Percentiles rank a stretch among this genome's conserved stretches.
Conservation (phyloP, 2,113 vertebrate species). For the Entelurus aequoreus region DNA sequence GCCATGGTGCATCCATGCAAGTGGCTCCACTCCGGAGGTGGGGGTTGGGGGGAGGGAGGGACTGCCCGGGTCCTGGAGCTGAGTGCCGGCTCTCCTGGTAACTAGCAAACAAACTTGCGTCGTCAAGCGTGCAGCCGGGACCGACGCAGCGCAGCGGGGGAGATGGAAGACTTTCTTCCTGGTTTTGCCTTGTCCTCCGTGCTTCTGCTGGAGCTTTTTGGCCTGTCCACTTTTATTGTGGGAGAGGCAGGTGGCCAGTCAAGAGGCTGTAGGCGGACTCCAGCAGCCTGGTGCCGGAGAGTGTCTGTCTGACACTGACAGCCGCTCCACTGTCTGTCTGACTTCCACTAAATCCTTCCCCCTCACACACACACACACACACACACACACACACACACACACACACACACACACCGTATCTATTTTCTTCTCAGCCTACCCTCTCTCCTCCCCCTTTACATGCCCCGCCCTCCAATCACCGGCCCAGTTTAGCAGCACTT, state of each 20-base stretch:
- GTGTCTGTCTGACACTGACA: conserved; percentile 62
- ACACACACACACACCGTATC: conserved; percentile 8
- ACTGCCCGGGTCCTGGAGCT: background rate
- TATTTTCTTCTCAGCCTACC: conserved; percentile 43
- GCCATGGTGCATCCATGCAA: conserved; percentile 84
- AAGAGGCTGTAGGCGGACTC: conserved; percentile 23
- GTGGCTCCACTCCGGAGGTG: conserved; percentile 6
- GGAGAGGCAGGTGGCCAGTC: conserved; percentile 55
- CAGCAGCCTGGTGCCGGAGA: conserved; percentile 38
- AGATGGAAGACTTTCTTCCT: background rate
- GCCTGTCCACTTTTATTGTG: conserved; percentile 30
- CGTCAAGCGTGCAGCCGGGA: conserved; percentile 23
- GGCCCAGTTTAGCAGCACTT: conserved; percentile 24
- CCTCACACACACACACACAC: background rate
- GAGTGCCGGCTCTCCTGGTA: conserved; percentile 23
- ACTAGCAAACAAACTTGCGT: conserved; percentile 62
- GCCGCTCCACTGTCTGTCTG: conserved; percentile 62
- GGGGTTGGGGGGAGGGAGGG: background rate
- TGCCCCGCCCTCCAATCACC: conserved; percentile 12
- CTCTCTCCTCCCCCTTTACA: conserved; percentile 8
- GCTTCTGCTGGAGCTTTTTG: background rate
- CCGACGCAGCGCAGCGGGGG: conserved; percentile 14
- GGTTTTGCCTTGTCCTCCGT: background rate
- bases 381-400: background rate
- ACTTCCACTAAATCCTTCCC: conserved; percentile 52